These are phyloP conservation scores for Colletes latitarsis DNA, from an alignment of 1,140 invertebrate species.

Conservation along the genomic window DNA sequence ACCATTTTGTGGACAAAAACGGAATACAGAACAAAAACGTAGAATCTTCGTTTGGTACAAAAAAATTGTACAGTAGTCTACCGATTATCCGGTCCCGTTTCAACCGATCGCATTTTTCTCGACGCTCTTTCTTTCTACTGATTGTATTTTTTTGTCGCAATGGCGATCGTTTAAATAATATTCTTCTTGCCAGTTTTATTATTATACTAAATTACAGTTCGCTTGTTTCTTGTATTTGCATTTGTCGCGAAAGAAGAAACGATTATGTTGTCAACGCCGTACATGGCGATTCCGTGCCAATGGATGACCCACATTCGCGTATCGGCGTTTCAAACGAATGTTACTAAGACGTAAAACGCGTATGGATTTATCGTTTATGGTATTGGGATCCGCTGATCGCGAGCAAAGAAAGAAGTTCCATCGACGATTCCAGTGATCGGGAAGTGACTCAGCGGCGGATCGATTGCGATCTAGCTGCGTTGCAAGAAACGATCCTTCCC, in stretches of 20 bases:
- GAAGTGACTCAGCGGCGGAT: constrained; percentile 15
- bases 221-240: not conserved
- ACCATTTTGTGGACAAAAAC: too few relatives aligned
- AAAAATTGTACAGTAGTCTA: too few relatives aligned
- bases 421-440: constrained; percentile 15
- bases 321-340: not conserved
- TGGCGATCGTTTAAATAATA: too few relatives aligned
- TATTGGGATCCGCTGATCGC: not conserved
- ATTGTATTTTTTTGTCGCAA: too few relatives aligned
- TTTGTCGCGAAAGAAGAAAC: not conserved
- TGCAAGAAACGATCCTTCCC: constrained; percentile 10
- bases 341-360: not conserved
- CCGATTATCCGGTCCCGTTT: too few relatives aligned
- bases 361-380: constrained; percentile 14
- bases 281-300: too few relatives aligned
- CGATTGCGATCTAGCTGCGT: not conserved
- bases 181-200: too few relatives aligned
- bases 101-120: too few relatives aligned
- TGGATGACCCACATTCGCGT: constrained; percentile 16
- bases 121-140: too few relatives aligned
- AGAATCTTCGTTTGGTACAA: too few relatives aligned
- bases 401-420: not conserved
- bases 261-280: constrained; percentile 11
- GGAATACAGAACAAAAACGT: too few relatives aligned
- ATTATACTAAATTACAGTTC: too few relatives aligned